Conservation (phyloP, 2,888 invertebrate genomes). For the Megastigmus dorsalis region DNA sequence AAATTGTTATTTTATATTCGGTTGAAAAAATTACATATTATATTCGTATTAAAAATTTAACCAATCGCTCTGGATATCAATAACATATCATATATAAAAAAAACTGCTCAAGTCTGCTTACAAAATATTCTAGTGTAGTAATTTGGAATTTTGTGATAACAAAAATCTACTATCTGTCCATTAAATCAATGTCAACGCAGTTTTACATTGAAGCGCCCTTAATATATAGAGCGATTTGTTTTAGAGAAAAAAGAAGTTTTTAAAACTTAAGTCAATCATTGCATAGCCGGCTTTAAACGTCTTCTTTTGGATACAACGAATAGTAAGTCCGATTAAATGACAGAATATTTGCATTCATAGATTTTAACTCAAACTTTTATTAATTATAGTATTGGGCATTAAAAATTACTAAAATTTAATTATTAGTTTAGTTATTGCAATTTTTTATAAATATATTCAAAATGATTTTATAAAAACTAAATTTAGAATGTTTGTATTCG, state of each 20-base stretch:
- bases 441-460: conserved; percentile 9
- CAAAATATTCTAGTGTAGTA: background rate
- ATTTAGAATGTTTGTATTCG: too few species aligned
- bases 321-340: conserved; percentile 29
- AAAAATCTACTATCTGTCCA: conserved; percentile 43
- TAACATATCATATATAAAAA: too few species aligned
- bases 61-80: too few species aligned
- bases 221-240: conserved; percentile 32
- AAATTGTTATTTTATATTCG: too few species aligned
- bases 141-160: conserved; percentile 42
- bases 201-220: background rate
- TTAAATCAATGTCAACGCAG: conserved; percentile 24
- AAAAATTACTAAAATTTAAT: conserved; percentile 14
- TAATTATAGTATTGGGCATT: conserved; percentile 22
- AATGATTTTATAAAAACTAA: background rate
- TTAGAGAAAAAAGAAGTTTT: conserved; percentile 22
- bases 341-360: conserved; percentile 41
- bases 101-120: conserved; percentile 18
- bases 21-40: too few species aligned
- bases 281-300: conserved; percentile 5
- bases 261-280: conserved; percentile 41
- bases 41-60: too few species aligned
- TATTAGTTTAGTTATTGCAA: background rate
- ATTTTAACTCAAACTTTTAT: conserved; percentile 12
- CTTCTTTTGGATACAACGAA: conserved; percentile 39